Evolutionary conservation across 2,797 vertebrate genomes (phyloP).

Genomic region (Peromyscus nudipes): DNA sequence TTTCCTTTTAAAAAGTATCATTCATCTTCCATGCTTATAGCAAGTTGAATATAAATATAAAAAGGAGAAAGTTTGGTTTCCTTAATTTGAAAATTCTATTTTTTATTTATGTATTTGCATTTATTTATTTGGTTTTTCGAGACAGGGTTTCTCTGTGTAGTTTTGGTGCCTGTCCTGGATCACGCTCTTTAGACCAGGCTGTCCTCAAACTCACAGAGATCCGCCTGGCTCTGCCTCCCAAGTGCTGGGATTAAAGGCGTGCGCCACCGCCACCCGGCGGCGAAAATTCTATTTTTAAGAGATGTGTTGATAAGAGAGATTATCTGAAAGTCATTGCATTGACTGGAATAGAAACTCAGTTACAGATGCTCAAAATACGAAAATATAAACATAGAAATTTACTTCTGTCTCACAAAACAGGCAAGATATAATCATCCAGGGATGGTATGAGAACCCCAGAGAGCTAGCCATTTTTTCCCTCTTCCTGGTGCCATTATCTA

Average conservation of each 20-base stretch:
- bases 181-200: too few relatives aligned
- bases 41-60: slow-evolving; percentile 27
- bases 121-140: too few relatives aligned
- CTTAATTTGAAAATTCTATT: not conserved
- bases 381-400: not conserved
- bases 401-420: not conserved
- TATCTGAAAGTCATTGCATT: not conserved
- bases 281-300: not conserved
- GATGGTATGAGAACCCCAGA: not conserved
- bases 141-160: too few relatives aligned
- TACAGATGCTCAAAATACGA: slow-evolving; percentile 21
- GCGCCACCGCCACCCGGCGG: too few relatives aligned
- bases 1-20: slow-evolving; percentile 43
- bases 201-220: too few relatives aligned
- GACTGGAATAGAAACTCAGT: not conserved
- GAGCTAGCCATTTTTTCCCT: not conserved
- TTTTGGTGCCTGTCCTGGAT: too few relatives aligned
- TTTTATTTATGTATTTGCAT: too few relatives aligned
- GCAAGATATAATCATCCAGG: not conserved
- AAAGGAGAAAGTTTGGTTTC: not conserved
- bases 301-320: not conserved
- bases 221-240: too few relatives aligned
- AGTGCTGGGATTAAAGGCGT: too few relatives aligned
- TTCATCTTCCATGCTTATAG: not conserved
- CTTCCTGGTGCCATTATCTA: not conserved